phyloP scores from a whole-genome alignment of 64 coral and sea anemone species.

The Pachyseris speciosa region DNA sequence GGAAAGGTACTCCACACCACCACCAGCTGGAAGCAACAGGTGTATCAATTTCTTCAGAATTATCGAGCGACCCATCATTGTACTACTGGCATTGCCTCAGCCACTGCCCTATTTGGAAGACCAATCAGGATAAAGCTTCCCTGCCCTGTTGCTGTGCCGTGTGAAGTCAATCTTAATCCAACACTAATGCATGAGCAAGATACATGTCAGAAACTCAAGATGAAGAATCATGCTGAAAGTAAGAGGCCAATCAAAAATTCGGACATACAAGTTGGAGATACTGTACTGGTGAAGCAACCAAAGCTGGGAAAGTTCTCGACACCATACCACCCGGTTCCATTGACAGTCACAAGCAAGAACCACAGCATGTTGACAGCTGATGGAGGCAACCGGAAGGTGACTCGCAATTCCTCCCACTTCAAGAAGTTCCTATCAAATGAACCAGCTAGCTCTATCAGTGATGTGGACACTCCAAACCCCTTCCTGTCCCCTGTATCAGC shows the following conservation, averaged over 20 bases:
- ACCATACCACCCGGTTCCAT: too few species aligned
- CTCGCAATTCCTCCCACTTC: slow-evolving; percentile 44
- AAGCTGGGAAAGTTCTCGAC: slow-evolving; percentile 48
- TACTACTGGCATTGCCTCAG: too few species aligned
- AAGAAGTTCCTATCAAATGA: slow-evolving; percentile 37
- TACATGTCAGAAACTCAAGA: too few species aligned
- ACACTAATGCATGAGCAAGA: too few species aligned
- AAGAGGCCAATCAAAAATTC: slow-evolving; percentile 22
- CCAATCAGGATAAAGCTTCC: too few species aligned
- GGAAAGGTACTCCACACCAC: too few species aligned
- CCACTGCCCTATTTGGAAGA: too few species aligned
- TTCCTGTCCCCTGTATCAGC: too few species aligned
- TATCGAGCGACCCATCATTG: slow-evolving; percentile 60
- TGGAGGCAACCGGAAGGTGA: background rate
- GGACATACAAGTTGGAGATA: slow-evolving; percentile 50
- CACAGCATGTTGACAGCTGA: slow-evolving; percentile 52
- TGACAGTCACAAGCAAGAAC: slow-evolving; percentile 37
- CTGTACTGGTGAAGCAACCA: slow-evolving; percentile 60
- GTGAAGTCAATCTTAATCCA: too few species aligned
- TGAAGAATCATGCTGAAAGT: too few species aligned
- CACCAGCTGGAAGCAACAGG: too few species aligned
- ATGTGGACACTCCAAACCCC: background rate
- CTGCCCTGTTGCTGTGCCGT: background rate
- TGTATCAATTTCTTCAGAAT: too few species aligned
- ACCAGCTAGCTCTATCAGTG: background rate